Conservation (phyloP, 2,113 vertebrate genomes). For the Columbina picui region DNA sequence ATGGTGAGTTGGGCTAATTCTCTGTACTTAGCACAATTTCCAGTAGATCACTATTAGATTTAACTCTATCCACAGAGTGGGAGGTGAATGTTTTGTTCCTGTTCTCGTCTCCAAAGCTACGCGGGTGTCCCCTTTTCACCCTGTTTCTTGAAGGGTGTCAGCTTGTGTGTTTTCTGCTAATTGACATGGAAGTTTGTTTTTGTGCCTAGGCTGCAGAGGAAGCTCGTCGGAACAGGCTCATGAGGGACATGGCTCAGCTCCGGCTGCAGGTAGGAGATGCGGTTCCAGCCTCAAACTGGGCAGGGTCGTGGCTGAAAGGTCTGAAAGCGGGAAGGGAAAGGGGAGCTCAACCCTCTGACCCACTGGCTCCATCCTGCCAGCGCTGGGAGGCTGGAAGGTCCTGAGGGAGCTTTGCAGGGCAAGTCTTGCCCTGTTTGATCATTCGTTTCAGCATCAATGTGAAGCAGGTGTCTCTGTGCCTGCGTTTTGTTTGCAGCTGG, state of each 20-base stretch:
- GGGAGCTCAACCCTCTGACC: neutral
- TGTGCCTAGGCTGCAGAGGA: constrained; percentile 90
- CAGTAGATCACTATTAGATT: accelerated
- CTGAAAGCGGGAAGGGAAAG: neutral
- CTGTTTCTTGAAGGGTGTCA: too few species aligned
- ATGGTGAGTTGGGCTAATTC: constrained; percentile 84
- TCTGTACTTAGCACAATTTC: neutral
- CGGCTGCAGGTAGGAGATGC: constrained; percentile 86
- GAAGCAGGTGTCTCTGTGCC: neutral
- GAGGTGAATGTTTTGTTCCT: neutral
- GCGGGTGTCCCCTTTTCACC: neutral
- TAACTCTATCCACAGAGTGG: neutral
- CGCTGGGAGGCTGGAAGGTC: neutral
- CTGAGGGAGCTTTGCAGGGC: neutral
- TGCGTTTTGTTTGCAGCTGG: constrained; percentile 79
- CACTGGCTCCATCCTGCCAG: neutral
- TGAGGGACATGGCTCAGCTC: constrained; percentile 98
- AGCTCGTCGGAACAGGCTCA: constrained; percentile 91
- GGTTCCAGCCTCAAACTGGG: neutral
- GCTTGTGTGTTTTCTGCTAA: neutral
- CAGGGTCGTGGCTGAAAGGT: neutral
- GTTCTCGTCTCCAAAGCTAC: neutral
- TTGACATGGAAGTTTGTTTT: neutral
- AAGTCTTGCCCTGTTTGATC: neutral
- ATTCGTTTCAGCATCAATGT: neutral